Conservation (phyloP, 2,888 invertebrate genomes). For the Maniola hyperantus region DNA sequence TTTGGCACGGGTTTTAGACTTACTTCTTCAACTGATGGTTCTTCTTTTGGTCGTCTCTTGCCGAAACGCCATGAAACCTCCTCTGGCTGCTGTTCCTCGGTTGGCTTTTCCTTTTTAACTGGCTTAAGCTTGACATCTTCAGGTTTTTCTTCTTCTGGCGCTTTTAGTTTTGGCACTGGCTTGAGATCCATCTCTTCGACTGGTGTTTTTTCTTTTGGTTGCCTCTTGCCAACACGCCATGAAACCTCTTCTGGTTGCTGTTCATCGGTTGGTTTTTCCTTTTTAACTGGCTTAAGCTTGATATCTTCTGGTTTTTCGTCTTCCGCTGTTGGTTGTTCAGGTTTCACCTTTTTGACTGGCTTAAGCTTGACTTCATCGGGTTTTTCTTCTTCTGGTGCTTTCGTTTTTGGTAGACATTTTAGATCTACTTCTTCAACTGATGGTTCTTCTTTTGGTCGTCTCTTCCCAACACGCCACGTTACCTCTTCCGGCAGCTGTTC, state of each 20-base stretch:
- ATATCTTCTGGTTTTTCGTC: conserved; percentile 42
- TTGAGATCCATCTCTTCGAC: conserved; percentile 61
- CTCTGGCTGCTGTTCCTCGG: too few relatives aligned
- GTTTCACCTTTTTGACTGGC: too few relatives aligned
- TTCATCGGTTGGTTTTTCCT: conserved; percentile 45
- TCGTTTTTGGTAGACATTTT: too few relatives aligned
- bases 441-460: conserved; percentile 59
- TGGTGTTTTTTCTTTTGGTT: conserved; percentile 42
- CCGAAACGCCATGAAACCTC: too few relatives aligned
- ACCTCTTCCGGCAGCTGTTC: conserved; percentile 58
- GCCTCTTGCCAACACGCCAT: conserved; percentile 64
- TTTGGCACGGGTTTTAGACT: conserved; percentile 68
- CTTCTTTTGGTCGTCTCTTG: too few relatives aligned
- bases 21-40: conserved; percentile 57
- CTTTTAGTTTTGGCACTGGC: neutral
- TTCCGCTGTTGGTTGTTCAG: too few relatives aligned
- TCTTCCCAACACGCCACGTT: conserved; percentile 52
- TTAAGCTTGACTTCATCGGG: too few relatives aligned
- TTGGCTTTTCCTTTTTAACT: conserved; percentile 36
- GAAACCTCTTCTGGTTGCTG: conserved; percentile 62
- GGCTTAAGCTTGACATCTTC: conserved; percentile 72
- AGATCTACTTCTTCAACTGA: conserved; percentile 34
- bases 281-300: neutral
- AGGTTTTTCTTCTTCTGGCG: conserved; percentile 57
- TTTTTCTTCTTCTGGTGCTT: too few relatives aligned